Evolutionary conservation across 2,888 invertebrate genomes (phyloP).

Genomic region (Stegana nigrithorax): DNA sequence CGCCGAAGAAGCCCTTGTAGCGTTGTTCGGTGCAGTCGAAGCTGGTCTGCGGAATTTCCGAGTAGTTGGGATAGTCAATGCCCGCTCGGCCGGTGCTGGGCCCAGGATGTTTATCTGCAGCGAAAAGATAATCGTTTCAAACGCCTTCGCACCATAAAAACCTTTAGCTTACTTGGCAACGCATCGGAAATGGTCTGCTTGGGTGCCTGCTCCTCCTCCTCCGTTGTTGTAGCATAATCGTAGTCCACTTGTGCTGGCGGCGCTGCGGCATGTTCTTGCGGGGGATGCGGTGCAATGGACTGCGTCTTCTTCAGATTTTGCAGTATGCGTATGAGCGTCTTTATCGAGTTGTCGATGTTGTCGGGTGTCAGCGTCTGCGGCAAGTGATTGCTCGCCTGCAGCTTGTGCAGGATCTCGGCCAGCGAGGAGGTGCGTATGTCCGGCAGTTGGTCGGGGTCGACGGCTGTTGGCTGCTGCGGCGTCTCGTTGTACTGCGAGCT

Average conservation of each 20-base stretch:
- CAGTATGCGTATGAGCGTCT: constrained; percentile 80
- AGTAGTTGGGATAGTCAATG: constrained; percentile 83
- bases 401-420: constrained; percentile 76
- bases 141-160: not conserved
- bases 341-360: constrained; percentile 83
- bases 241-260: too few species aligned
- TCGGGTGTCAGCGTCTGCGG: constrained; percentile 81
- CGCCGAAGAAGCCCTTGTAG: constrained; percentile 91
- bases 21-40: constrained; percentile 87
- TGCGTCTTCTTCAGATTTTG: constrained; percentile 74
- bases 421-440: constrained; percentile 69
- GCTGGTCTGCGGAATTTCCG: constrained; percentile 79
- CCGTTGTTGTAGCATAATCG: constrained; percentile 62
- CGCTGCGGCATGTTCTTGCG: constrained; percentile 55
- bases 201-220: constrained; percentile 54
- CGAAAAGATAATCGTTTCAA: not conserved
- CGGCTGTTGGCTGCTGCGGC: constrained; percentile 13
- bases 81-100: constrained; percentile 72
- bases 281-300: constrained; percentile 62
- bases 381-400: constrained; percentile 80
- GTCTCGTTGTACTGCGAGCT: constrained; percentile 29
- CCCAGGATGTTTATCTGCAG: constrained; percentile 70
- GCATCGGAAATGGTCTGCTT: too few species aligned
- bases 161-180: constrained; percentile 51
- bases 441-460: constrained; percentile 58